Evolutionary conservation across 2,113 vertebrate genomes (phyloP), one percentile per base, ranked within the genome.

Genomic region (Sander vitreus): DNA sequence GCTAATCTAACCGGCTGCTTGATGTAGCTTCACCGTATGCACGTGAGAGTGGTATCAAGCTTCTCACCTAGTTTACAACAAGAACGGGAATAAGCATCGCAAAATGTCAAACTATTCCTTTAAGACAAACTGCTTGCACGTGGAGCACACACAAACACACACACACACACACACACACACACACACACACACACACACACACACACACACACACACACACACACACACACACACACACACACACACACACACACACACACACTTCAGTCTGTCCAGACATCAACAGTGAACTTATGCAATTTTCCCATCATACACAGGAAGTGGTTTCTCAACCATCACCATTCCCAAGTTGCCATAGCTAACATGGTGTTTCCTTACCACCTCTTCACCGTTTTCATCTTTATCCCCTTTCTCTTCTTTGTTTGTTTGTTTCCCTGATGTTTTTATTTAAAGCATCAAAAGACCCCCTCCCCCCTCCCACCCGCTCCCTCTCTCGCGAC

Each of bases 381-480:
- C 88, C 80, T 90, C 80, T 89, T 79, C 48, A 67, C 47, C 39
- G 48, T 90, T 78, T 90, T 80, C 83, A 72, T 91, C 84, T 87
- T 74, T 43, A 70, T 85, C 88, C 88, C 68, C 70, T 43, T 55
- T 88, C 75, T 89, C 83, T 84, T 63, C 72, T 88, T 93, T 94
- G 87, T 94, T 95, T 94, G 93, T 95, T 95, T 95, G 91, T 95
- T 93, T 94, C 92, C 89, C 91, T 91, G 86, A 94, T 95, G 94
- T 94, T 94, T 95, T 93, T 95, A 92, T 94, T 95, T 95, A 95
- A 94, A 72, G 93, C 93, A 94, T 95, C 93, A 95, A 95, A 94
- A 92, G 91, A 88, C 76, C 36, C 77, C 89, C 80, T 84, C 78
- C 80, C 9, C 21, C 53, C 21, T 23, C 27, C 48, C 18, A 43